Conservation (phyloP, 2,888 invertebrate genomes). For the Sphecodes monilicornis region DNA sequence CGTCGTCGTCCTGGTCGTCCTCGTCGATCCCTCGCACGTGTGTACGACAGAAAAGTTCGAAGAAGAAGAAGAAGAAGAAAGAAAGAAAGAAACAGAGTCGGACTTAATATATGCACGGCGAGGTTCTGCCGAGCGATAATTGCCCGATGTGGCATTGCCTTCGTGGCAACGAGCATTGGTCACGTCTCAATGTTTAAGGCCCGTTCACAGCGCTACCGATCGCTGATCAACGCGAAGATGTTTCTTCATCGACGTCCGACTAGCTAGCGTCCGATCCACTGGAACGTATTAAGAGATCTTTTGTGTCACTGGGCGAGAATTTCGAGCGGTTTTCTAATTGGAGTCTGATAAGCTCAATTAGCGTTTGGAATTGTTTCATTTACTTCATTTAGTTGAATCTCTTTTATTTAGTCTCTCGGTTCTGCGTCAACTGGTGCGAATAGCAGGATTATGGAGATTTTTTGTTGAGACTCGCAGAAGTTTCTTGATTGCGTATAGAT, state of each 20-base stretch:
- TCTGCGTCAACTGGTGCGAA: not conserved
- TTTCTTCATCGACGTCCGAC: slow-evolving; percentile 22
- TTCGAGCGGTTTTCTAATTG: not conserved
- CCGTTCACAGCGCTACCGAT: slow-evolving; percentile 63
- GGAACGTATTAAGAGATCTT: slow-evolving; percentile 5
- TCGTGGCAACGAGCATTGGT: slow-evolving; percentile 73
- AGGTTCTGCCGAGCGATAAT: slow-evolving; percentile 79
- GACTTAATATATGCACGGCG: slow-evolving; percentile 72
- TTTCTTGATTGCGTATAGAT: not conserved
- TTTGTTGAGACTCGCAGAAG: not conserved
- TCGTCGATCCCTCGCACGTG: slow-evolving; percentile 27
- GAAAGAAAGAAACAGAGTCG: slow-evolving; percentile 43
- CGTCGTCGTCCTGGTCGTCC: slow-evolving; percentile 34
- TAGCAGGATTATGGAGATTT: not conserved
- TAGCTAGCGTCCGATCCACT: not conserved
- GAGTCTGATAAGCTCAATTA: not conserved
- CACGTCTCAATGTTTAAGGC: slow-evolving; percentile 80
- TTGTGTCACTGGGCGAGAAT: not conserved
- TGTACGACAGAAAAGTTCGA: slow-evolving; percentile 28
- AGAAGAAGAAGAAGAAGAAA: slow-evolving; percentile 21
- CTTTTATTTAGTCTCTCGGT: not conserved
- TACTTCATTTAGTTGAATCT: not conserved
- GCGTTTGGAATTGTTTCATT: not conserved
- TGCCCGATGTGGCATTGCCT: slow-evolving; percentile 80
- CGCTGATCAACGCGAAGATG: slow-evolving; percentile 6